Evolutionary conservation across 2,113 vertebrate species (phyloP), one percentile per base, ranked within the genome.

Genomic region (Ictidomys tridecemlineatus): DNA sequence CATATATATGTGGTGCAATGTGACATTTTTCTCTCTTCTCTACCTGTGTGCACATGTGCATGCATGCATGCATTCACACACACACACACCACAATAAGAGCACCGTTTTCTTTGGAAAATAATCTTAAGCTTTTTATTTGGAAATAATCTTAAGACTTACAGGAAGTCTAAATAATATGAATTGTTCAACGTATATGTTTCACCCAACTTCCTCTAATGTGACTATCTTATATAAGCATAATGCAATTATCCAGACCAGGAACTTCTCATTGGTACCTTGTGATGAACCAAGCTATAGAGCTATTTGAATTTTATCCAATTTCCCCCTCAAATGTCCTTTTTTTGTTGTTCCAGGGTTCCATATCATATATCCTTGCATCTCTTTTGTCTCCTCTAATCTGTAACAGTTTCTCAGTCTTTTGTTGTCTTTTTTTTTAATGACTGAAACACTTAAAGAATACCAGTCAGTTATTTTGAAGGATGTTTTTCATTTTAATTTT

Each of bases 101-200:
- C 53, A 83, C 76, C 69, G 69, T 89, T 89, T 93, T 96, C 85
- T 93, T 45, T 45, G 45, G 45, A 45, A 45, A 45, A 45, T 45
- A 45, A 45, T 45, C 45, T 45, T 45, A 45, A 45, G 69, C 65
- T 89, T 89, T 73, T 37, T 61, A 69, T 90, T 97, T 83, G 82
- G 83, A 93, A 91, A 89, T 96, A 82, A 92, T 56, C 65, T 42
- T 95, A 89, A 58, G 72, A 94, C 63, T 85, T 94, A 96, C 1
- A 90, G 37, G 51, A 93, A 87, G 72, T 74, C 87, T 96, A 92
- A 93, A 56, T 96, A 74, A 39, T 70, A 95, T 53, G 85, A 76
- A 69, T 88, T 26, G 20, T 85, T 91, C 70, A 56, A 58, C 61
- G n/a, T 95, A 83, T 77, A 58, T 53, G 2, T 80, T 95, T 96